Conservation (phyloP, 2,797 vertebrate genomes). For the Cossypha caffra region DNA sequence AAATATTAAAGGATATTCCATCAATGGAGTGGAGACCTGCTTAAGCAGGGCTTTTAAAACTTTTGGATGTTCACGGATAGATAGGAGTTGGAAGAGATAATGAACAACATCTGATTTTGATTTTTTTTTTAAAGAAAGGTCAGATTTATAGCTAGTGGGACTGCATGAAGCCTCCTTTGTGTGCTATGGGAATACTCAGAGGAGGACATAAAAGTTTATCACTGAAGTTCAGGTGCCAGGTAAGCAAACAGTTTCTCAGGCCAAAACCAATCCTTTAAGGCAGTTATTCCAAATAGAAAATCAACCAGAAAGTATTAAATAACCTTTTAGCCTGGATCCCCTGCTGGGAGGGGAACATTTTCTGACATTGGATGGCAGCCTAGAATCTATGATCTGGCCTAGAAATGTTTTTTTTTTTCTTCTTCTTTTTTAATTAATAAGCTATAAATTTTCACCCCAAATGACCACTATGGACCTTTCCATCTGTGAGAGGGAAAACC, state of each 20-base stretch:
- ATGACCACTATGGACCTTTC: not conserved
- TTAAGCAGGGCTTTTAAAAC: constrained; percentile 43
- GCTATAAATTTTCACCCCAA: constrained; percentile 24
- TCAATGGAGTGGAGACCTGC: constrained; percentile 8
- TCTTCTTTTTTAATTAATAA: constrained; percentile 4
- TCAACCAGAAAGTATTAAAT: constrained; percentile 50
- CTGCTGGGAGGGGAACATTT: not conserved
- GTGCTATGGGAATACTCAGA: not conserved
- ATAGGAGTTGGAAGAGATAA: not conserved
- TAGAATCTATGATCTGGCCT: constrained; percentile 33
- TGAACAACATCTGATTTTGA: constrained; percentile 17
- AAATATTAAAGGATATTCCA: constrained; percentile 63
- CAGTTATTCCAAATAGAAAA: constrained; percentile 33
- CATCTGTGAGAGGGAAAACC: constrained; percentile 6
- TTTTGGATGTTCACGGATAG: not conserved
- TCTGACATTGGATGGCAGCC: constrained; percentile 49
- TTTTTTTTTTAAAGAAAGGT: not conserved
- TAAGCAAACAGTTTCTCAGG: constrained; percentile 56
- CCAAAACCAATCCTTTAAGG: constrained; percentile 49
- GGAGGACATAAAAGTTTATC: constrained; percentile 41
- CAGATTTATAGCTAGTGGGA: not conserved
- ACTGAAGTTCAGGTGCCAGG: constrained; percentile 52
- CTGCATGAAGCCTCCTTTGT: not conserved
- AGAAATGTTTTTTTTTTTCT: not conserved
- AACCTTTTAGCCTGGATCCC: constrained; percentile 10